These are phyloP conservation scores for Amaurobius ferox DNA, from an alignment of 2,888 invertebrate species.

Conservation along the genomic window DNA sequence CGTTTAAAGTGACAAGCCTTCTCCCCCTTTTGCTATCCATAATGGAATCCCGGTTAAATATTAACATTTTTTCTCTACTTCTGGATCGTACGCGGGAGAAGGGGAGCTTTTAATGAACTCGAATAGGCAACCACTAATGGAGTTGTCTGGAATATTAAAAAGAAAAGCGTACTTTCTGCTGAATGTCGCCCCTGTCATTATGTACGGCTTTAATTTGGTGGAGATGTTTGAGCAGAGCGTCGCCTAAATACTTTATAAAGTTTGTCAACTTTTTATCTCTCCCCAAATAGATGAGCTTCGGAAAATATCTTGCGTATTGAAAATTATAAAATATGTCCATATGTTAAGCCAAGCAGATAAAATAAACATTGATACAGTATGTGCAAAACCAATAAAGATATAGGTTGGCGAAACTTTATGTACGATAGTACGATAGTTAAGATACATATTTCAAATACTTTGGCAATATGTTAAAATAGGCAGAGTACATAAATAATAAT, in stretches of 20 bases:
- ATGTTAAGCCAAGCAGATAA: too few relatives aligned
- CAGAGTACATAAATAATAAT: too few relatives aligned
- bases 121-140: conserved; percentile 47
- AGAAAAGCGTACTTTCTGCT: conserved; percentile 16
- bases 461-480: too few relatives aligned
- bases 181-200: conserved; percentile 15
- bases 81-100: neutral
- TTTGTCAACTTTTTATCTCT: conserved; percentile 8
- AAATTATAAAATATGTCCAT: too few relatives aligned
- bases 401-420: too few relatives aligned
- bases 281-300: conserved; percentile 8
- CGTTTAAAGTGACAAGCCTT: conserved; percentile 20
- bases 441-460: too few relatives aligned
- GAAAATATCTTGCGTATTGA: neutral
- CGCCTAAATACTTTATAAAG: conserved; percentile 23
- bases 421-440: too few relatives aligned
- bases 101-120: conserved; percentile 21
- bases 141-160: conserved; percentile 51
- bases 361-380: too few relatives aligned
- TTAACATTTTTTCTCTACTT: neutral
- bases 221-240: conserved; percentile 24
- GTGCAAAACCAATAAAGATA: too few relatives aligned
- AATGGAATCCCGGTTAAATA: conserved; percentile 28
- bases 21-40: conserved; percentile 16
- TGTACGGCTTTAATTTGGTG: conserved; percentile 48